A percentile compares a stretch with the other conserved stretches of the same genome.
Conservation (phyloP, 1,140 invertebrate genomes). For the Zaprionus africanus region DNA sequence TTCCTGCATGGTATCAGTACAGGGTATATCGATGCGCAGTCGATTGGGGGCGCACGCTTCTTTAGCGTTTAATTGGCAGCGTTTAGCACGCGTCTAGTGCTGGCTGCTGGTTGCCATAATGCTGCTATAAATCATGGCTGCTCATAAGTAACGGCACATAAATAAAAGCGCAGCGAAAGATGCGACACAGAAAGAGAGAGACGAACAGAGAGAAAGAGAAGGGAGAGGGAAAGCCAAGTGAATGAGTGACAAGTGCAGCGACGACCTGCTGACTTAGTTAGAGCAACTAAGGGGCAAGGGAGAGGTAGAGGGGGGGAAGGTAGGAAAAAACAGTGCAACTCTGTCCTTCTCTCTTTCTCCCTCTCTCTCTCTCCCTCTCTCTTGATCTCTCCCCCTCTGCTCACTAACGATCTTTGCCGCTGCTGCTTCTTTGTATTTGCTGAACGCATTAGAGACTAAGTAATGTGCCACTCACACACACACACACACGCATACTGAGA, state of each 20-base stretch:
- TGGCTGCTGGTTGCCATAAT: conserved; percentile 28
- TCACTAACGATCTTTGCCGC: not conserved
- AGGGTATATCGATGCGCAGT: conserved; percentile 37
- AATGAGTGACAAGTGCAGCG: not conserved
- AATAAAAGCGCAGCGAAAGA: conserved; percentile 70
- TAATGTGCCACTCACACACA: conserved; percentile 40
- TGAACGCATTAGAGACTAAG: conserved; percentile 53
- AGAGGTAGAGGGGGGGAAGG: not conserved
- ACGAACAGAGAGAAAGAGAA: not conserved
- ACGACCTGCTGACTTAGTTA: conserved; percentile 1
- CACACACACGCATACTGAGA: not conserved
- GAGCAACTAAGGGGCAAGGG: not conserved
- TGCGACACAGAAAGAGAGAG: conserved; percentile 8
- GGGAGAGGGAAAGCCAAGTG: not conserved
- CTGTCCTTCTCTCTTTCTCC: not conserved
- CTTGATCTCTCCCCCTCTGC: not conserved
- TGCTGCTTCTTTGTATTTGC: conserved; percentile 25
- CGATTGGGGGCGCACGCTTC: conserved; percentile 24
- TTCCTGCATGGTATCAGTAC: conserved; percentile 3
- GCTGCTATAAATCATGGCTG: conserved; percentile 69
- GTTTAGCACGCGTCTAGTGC: conserved; percentile 69
- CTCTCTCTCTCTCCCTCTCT: not conserved
- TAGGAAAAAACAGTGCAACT: not conserved
- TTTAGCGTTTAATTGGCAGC: conserved; percentile 72
- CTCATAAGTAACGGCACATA: conserved; percentile 82